Conservation (phyloP, 2,797 vertebrate species). For the Fistularia commersonii region DNA sequence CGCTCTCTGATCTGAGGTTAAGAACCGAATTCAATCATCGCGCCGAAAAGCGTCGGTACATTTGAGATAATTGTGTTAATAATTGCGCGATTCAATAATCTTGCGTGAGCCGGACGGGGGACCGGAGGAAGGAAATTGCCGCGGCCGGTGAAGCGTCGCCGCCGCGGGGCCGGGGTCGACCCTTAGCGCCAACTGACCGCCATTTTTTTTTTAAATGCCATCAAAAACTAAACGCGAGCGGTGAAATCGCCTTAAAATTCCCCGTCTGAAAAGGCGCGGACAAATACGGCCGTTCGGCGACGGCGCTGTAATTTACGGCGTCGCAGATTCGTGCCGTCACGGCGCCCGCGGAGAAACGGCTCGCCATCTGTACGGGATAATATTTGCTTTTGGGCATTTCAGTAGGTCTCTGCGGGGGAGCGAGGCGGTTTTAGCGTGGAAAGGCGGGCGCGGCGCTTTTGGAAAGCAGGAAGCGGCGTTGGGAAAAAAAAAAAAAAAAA, state of each 20-base stretch:
- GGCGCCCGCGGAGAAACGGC: constrained; percentile 42
- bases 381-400: constrained; percentile 60
- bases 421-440: constrained; percentile 8
- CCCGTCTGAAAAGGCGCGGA: constrained; percentile 15
- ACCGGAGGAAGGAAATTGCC: too few species aligned
- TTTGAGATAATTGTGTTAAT: constrained; percentile 68
- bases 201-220: too few species aligned
- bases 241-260: too few species aligned
- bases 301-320: constrained; percentile 30
- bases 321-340: too few species aligned
- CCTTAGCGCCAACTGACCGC: too few species aligned
- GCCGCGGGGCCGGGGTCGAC: too few species aligned
- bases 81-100: constrained; percentile 70
- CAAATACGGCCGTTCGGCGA: constrained; percentile 38
- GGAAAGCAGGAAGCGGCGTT: constrained; percentile 52
- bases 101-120: too few species aligned
- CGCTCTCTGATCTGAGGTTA: constrained; percentile 58
- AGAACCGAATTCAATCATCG: constrained; percentile 65
- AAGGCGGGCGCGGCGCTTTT: constrained; percentile 33
- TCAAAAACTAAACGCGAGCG: too few species aligned
- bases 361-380: constrained; percentile 54
- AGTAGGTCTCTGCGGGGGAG: constrained; percentile 34
- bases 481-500: too few species aligned
- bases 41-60: constrained; percentile 47
- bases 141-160: too few species aligned